Percentiles rank a stretch among this genome's conserved stretches.
phyloP scores from a whole-genome alignment of 2,888 invertebrate species.

The Hirtodrosophila confusa region DNA sequence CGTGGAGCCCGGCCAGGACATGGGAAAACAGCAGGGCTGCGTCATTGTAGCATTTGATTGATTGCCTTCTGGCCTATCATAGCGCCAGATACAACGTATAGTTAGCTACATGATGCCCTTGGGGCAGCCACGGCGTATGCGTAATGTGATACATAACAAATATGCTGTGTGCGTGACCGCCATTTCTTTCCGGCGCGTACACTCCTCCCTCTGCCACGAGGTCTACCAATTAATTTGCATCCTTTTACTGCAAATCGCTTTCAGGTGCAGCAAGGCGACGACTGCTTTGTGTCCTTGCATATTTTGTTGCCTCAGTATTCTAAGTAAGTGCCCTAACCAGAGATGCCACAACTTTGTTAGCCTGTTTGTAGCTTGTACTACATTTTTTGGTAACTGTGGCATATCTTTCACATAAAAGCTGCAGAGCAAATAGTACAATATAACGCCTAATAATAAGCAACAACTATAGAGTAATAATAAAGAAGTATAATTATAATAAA shows the following conservation, averaged over 20 bases:
- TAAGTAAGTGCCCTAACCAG: background rate
- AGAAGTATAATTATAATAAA: too few species aligned
- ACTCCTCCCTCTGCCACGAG: background rate
- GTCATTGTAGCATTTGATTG: conserved; percentile 72
- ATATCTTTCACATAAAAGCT: too few species aligned
- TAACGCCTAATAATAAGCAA: too few species aligned
- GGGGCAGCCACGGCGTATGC: conserved; percentile 50
- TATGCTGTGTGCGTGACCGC: conserved; percentile 60
- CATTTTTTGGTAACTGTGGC: too few species aligned
- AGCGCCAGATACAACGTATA: conserved; percentile 22
- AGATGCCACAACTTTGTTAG: background rate
- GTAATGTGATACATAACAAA: conserved; percentile 68
- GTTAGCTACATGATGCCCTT: conserved; percentile 43
- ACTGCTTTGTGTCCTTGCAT: conserved; percentile 18
- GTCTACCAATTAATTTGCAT: conserved; percentile 63
- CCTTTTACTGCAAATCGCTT: conserved; percentile 56
- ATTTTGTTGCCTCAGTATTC: background rate
- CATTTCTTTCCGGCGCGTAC: conserved; percentile 41
- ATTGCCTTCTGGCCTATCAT: conserved; percentile 61
- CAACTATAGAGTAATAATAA: too few species aligned
- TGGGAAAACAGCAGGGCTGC: conserved; percentile 29
- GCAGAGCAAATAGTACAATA: too few species aligned
- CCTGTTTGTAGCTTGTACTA: background rate
- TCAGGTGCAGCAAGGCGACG: conserved; percentile 58
- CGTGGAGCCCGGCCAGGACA: background rate